Conservation (phyloP, 2,113 vertebrate genomes). For the Steatornis caripensis region DNA sequence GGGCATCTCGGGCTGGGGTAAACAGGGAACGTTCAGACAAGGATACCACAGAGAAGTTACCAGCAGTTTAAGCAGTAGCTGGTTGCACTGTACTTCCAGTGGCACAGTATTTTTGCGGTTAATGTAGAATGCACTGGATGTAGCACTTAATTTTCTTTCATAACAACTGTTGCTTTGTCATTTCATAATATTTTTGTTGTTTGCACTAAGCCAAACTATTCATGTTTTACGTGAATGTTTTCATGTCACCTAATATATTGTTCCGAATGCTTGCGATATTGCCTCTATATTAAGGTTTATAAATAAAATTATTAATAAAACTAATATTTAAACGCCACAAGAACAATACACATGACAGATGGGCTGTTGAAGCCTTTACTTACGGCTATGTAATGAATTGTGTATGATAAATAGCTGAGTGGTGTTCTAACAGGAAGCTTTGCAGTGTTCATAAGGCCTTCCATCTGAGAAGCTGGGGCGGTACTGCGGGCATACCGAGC, state of each 20-base stretch:
- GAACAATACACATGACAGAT: background rate
- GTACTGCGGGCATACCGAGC: background rate
- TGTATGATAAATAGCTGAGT: background rate
- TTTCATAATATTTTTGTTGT: background rate
- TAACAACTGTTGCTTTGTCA: background rate
- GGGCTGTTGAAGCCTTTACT: background rate
- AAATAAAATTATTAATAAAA: background rate
- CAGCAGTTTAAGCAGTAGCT: background rate
- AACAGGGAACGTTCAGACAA: background rate
- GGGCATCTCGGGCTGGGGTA: background rate
- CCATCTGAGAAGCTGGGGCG: background rate
- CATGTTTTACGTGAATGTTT: background rate
- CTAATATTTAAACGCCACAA: background rate
- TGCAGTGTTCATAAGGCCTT: background rate
- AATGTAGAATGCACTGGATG: background rate
- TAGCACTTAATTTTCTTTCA: background rate
- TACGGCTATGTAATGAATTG: background rate
- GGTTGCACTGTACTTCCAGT: background rate
- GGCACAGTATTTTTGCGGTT: background rate
- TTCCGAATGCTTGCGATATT: background rate
- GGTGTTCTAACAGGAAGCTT: background rate
- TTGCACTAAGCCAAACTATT: background rate
- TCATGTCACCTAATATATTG: background rate
- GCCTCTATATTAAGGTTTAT: background rate
- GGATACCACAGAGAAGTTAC: background rate